Percentiles rank a stretch among this genome's conserved stretches.
Evolutionary conservation across 2,797 vertebrate genomes (phyloP).

Genomic region (Anisognathus igniventris): DNA sequence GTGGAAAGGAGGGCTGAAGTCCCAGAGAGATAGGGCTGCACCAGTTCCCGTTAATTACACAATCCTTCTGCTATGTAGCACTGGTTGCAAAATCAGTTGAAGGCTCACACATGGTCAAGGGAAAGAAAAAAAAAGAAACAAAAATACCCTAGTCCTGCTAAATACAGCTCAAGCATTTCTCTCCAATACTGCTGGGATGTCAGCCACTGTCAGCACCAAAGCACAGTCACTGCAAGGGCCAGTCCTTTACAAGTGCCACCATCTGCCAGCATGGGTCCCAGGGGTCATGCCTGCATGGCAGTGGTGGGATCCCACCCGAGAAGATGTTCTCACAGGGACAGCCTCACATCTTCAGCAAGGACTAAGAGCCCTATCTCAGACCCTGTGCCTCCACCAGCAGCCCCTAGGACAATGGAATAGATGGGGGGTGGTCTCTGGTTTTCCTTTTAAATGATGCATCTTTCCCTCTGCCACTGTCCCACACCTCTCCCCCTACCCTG

Average conservation of each 20-base stretch:
- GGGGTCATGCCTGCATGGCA: not conserved
- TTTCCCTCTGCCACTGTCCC: not conserved
- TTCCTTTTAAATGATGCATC: not conserved
- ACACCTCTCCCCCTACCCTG: not conserved
- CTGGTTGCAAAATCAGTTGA: constrained; percentile 59
- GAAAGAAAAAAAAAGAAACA: not conserved
- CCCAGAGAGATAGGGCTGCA: constrained; percentile 27
- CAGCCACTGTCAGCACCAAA: not conserved
- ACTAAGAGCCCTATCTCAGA: not conserved
- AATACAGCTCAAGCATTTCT: not conserved
- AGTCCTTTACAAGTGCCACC: not conserved
- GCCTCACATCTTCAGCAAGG: not conserved
- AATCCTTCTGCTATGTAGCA: constrained; percentile 58
- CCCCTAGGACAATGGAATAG: not conserved
- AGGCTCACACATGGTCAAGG: constrained; percentile 30
- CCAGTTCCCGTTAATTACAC: constrained; percentile 56
- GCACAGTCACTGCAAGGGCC: fast-evolving
- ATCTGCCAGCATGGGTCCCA: not conserved
- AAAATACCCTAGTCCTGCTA: not conserved
- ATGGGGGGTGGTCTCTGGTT: not conserved
- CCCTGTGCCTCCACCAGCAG: not conserved
- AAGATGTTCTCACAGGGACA: not conserved
- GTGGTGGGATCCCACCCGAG: not conserved
- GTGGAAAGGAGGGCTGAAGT: not conserved
- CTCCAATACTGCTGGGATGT: not conserved